These are phyloP conservation scores for Proteles cristata DNA, from an alignment of 2,113 vertebrate genomes.

Conservation along the genomic window DNA sequence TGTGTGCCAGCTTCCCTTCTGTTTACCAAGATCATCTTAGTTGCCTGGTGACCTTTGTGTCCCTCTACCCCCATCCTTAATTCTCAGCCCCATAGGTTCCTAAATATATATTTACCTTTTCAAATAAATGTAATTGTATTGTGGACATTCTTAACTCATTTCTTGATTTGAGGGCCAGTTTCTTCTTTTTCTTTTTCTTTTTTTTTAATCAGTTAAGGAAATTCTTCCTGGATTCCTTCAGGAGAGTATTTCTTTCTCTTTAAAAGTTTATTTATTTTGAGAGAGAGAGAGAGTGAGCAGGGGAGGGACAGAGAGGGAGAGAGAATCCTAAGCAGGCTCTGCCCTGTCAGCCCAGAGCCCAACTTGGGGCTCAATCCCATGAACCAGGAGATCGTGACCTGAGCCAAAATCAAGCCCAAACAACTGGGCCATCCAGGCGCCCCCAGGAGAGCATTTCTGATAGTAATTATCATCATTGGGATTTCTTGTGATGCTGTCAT, in stretches of 20 bases:
- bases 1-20: neutral
- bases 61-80: neutral
- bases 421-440: neutral
- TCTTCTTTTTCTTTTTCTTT: neutral
- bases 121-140: neutral
- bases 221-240: neutral
- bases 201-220: neutral
- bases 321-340: too few relatives aligned
- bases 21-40: neutral
- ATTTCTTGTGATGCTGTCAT: neutral
- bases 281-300: too few relatives aligned
- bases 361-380: too few relatives aligned
- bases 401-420: too few relatives aligned
- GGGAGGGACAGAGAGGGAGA: too few relatives aligned
- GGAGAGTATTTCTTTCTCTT: neutral
- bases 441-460: neutral
- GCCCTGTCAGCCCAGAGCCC: too few relatives aligned
- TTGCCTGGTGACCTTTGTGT: neutral
- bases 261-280: too few relatives aligned
- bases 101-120: neutral
- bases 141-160: neutral
- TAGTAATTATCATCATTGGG: neutral
- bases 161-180: conserved; percentile 6
- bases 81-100: neutral
- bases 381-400: too few relatives aligned